Base-by-base conservation (phyloP, 2,797 vertebrate genomes). In the Chlorospingus semifuscus region DNA sequence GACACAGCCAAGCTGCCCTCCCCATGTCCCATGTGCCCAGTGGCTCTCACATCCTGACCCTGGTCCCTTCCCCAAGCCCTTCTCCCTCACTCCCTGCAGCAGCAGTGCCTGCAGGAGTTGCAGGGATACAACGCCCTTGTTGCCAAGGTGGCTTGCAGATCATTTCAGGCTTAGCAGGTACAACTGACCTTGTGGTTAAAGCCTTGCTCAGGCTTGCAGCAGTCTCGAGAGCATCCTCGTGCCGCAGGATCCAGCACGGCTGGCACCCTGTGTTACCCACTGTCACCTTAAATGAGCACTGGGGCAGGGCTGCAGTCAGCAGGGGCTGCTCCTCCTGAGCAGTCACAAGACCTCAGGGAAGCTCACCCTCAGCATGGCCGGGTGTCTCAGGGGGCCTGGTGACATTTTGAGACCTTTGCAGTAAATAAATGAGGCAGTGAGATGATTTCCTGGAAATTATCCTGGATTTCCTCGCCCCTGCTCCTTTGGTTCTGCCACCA, bases 331-430 rank as follows among this genome's bases (percentile, higher is more conserved):
- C 36, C 70, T 74, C 71, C 64, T 37, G 29, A 55, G 63, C 15
- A 20, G 56, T 57, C 68, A 34, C 1, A 2, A 36, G 64, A 47
- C 37, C 1, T 4, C 44, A 66, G 72, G 49, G 53, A 83, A 52
- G 79, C 65, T 91, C 41, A 18, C 10, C 27, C 68, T 44, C 36
- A 22, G 24, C 8, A 0, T 10, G n/a, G 34, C n/a, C 0, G 6
- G 13, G 15, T 13, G 11, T 64, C 52, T 50, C 27, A 10, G 63
- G 87, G 64, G 81, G 18, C 34, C 0, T 0, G 29, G 69, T 70
- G 83, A 91, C 46, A 64, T 78, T 80, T 32, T 50, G 86, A 88
- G 91, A 89, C 68, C 61, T 88, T 63, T 83, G 63, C 66, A 60
- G 80, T 41, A 83, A 91, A 86, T 71, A 82, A 89, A 66, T 20